Evolutionary conservation across 2,113 vertebrate species (phyloP), one percentile per base, ranked within the genome.

Genomic region (Thymallus thymallus): DNA sequence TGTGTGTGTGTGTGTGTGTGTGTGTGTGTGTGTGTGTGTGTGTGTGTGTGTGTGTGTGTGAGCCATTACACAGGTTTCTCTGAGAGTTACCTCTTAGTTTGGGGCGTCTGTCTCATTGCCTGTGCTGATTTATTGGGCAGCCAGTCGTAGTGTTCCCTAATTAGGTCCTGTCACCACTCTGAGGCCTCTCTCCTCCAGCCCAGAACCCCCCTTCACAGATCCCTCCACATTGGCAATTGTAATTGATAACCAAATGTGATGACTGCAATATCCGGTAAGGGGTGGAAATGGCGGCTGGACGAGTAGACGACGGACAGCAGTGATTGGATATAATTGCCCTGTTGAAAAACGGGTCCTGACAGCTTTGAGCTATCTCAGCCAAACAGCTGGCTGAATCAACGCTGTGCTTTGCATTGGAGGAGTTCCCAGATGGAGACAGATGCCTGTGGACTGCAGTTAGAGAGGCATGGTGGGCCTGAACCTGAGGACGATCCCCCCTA

Each of bases 311-410:
- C 48, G 48, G 48, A 51, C 12, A 18, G 16, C 48, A n/a, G 55
- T 68, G 29, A 73, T 77, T 73, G 68, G 41, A 73, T 66, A 51
- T 73, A 73, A 73, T 73, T 74, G 70, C 62, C 62, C 67, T 82
- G 77, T 63, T 56, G 73, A 75, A 73, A 79, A 82, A 73, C 64
- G 55, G 67, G 77, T 76, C 29, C 66, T 76, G 77, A 82, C 76
- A 73, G 73, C 45, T 78, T 68, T 83, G 64, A 77, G 83, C 77
- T 82, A 89, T 90, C 86, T 79, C 81, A 72, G 81, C 75, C 86
- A 84, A 88, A 89, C 87, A 89, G 89, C 88, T 87, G 84, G 80
- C 85, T 83, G 76, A 79, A 80, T 79, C 71, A 77, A 71, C 71
- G 58, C 74, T 82, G 70, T 66, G 70, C 71, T 68, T 74, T 48